phyloP scores from a whole-genome alignment of 2,888 invertebrate species.

The Scaptomyza cyrtandrae region DNA sequence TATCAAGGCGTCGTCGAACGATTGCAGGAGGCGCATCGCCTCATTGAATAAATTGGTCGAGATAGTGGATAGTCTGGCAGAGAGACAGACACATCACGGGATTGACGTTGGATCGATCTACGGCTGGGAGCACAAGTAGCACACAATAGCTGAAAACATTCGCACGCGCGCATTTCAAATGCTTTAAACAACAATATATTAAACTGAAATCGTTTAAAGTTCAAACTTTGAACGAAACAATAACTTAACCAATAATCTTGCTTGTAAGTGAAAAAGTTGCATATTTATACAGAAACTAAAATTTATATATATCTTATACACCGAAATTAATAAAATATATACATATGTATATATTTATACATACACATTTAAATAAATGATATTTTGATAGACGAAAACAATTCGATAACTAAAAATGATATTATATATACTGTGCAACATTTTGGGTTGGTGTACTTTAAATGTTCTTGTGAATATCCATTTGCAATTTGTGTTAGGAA shows the following conservation, averaged over 20 bases:
- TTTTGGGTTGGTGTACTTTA: background rate
- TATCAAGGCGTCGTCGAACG: conserved; percentile 93
- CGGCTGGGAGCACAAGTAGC: conserved; percentile 58
- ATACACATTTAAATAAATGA: conserved; percentile 12
- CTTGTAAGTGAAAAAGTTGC: conserved; percentile 66
- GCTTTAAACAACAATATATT: conserved; percentile 53
- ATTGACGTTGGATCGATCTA: conserved; percentile 21
- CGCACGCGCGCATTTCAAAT: conserved; percentile 76
- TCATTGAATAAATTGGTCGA: conserved; percentile 82
- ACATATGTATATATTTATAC: conserved; percentile 41
- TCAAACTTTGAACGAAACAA: conserved; percentile 49
- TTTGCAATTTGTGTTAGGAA: too few species aligned
- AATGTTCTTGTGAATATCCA: background rate
- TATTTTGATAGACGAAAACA: conserved; percentile 5
- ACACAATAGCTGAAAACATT: conserved; percentile 68
- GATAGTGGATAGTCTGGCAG: background rate
- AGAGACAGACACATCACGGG: conserved; percentile 11
- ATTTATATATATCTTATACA: conserved; percentile 57
- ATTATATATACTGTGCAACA: background rate
- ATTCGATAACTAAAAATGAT: background rate
- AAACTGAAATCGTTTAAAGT: conserved; percentile 41
- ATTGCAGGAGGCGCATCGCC: conserved; percentile 87
- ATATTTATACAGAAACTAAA: conserved; percentile 57
- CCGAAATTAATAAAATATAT: conserved; percentile 46
- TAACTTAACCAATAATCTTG: conserved; percentile 56